Evolutionary conservation across 2,888 invertebrate genomes (phyloP).

Genomic region (Vanessa cardui): DNA sequence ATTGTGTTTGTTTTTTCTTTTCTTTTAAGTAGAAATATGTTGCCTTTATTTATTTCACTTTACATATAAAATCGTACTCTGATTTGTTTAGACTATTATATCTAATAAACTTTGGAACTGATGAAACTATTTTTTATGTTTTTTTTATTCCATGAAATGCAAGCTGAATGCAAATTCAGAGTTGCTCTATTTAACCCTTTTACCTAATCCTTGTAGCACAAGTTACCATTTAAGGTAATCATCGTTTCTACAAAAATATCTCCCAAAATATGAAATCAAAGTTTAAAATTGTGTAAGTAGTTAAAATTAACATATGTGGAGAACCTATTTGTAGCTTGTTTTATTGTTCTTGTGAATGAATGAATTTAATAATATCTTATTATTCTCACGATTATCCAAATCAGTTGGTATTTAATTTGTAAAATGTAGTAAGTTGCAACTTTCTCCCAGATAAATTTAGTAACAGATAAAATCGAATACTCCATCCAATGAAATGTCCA

Average conservation of each 20-base stretch:
- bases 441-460: no score
- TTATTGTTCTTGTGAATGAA: no score
- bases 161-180: conserved; percentile 31
- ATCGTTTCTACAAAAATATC: not conserved
- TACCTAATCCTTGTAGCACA: conserved; percentile 17
- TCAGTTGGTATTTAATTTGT: no score
- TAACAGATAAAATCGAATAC: no score
- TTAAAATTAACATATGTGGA: no score
- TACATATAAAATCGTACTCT: conserved; percentile 38
- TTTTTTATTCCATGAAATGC: conserved; percentile 22
- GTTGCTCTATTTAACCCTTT: conserved; percentile 29
- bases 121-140: conserved; percentile 36
- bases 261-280: no score
- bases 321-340: no score
- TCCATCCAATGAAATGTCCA: no score
- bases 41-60: conserved; percentile 40
- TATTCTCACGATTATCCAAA: no score
- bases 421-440: no score
- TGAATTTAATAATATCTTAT: no score
- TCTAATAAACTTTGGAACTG: conserved; percentile 41
- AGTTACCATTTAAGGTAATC: not conserved
- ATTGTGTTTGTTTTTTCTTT: conserved; percentile 36
- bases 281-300: no score
- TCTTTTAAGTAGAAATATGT: conserved; percentile 38
- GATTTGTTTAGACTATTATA: conserved; percentile 40